phyloP scores from a whole-genome alignment of 2,888 invertebrate species.

The Microctonus hyperodae region DNA sequence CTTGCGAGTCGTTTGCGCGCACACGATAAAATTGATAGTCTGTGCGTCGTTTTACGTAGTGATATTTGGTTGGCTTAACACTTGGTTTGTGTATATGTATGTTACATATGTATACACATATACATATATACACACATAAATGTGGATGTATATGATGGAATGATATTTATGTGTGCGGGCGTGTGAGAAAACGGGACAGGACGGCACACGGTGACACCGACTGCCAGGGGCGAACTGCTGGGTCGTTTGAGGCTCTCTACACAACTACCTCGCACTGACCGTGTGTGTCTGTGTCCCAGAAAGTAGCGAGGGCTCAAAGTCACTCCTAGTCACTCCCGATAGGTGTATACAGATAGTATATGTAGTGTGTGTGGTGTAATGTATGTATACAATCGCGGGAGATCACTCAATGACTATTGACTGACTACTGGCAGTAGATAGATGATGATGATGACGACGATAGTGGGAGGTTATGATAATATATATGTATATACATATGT shows the following conservation, averaged over 20 bases:
- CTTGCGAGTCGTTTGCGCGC: constrained; percentile 64
- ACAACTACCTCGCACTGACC: constrained; percentile 14
- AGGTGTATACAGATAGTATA: background rate
- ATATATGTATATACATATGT: background rate
- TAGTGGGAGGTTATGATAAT: too few relatives aligned
- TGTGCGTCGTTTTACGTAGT: constrained; percentile 15
- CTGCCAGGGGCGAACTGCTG: constrained; percentile 33
- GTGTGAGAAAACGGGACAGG: constrained; percentile 13
- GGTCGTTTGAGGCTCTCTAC: constrained; percentile 20
- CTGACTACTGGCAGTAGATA: too few relatives aligned
- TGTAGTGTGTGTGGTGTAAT: background rate
- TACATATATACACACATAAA: background rate
- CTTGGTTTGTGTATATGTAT: background rate
- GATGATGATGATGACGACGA: too few relatives aligned
- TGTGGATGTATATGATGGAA: constrained; percentile 3
- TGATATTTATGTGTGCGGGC: background rate
- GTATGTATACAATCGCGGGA: background rate
- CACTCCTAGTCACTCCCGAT: constrained; percentile 4
- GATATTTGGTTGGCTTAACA: background rate
- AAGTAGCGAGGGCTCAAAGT: constrained; percentile 14
- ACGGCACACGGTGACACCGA: constrained; percentile 31
- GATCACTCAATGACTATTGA: background rate
- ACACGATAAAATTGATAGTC: constrained; percentile 35
- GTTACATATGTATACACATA: constrained; percentile 3
- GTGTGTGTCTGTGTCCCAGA: constrained; percentile 22